Evolutionary conservation across 2,113 vertebrate species (phyloP).

Genomic region (Ibidorhyncha struthersii): DNA sequence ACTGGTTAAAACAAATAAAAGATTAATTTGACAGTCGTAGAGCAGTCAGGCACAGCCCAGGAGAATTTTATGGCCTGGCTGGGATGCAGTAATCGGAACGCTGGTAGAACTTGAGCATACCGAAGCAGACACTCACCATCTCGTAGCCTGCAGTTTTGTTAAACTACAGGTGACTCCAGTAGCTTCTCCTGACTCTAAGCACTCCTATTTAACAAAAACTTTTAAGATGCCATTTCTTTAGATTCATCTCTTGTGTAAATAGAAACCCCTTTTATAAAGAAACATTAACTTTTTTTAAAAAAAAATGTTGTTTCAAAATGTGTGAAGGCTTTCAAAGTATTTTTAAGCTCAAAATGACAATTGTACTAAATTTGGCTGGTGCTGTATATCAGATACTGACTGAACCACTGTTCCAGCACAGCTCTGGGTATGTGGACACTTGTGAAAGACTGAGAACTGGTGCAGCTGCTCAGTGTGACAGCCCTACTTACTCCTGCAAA

Average conservation of each 20-base stretch:
- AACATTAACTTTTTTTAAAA: not conserved
- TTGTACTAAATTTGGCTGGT: not conserved
- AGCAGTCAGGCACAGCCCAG: not conserved
- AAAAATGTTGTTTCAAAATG: not conserved
- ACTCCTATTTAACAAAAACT: not conserved
- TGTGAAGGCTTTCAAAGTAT: not conserved
- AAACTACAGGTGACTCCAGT: not conserved
- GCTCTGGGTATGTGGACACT: not conserved
- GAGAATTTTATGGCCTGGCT: not conserved
- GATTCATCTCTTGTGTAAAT: not conserved
- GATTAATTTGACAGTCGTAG: not conserved
- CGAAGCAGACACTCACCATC: not conserved
- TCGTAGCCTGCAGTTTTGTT: not conserved
- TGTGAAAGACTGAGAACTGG: not conserved
- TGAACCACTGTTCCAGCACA: not conserved
- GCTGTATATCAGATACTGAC: not conserved
- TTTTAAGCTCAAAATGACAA: not conserved
- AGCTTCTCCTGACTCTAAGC: not conserved
- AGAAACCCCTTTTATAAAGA: not conserved
- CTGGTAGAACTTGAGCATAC: fast-evolving
- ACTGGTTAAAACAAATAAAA: not conserved
- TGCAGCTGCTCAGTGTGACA: not conserved
- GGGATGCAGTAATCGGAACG: not conserved
- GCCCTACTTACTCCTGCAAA: not conserved
- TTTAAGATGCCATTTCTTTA: not conserved